Evolutionary conservation across 1,140 invertebrate species (phyloP), one percentile per base, ranked within the genome.

Genomic region (Venustaconcha ellipsiformis): DNA sequence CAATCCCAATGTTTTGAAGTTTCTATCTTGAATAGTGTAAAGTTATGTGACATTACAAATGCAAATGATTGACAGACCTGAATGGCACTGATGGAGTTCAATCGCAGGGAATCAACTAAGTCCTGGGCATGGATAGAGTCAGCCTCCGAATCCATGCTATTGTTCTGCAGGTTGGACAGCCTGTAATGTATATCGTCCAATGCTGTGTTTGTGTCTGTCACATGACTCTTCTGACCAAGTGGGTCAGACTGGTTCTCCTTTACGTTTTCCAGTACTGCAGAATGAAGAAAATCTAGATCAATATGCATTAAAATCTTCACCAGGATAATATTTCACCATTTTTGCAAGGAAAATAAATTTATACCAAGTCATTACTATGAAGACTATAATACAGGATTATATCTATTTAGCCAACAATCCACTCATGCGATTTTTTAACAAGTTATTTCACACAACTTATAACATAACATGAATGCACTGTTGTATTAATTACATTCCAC

Each of bases 141-240:
- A 18, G 66, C 23, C 18, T 76, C 58, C 0, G 80, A 80, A 11
- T 69, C 26, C 23, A 73, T 57, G 58, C 78, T 82, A 15, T 74
- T 80, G 23, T 81, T 78, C 18, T 76, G 77, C 14, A 86, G 75
- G 57, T 85, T 83, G 67, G 72, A 67, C 15, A 87, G 72, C 15
- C 83, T 59, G 5, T 58, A 55, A 18, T 67, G 66, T 6, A 82
- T 60, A 56, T 80, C 74, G 15, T 71, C 55, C 12, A 84, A 63
- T 62, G 18, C 15, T 60, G 8, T 23, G 13, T 68, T 30, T 56
- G 60, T 67, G 26, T 67, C 60, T 5, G 55, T n/a, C 18, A 71
- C 74, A 14, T 48, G n/a, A 48, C 73, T 82, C 37, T 70, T 48
- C 56, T 79, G 74, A 2, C 60, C 57, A 26, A 76, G 64, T 23